Evolutionary conservation across 2,888 invertebrate genomes (phyloP).

Genomic region (Pristionchus entomophagus): DNA sequence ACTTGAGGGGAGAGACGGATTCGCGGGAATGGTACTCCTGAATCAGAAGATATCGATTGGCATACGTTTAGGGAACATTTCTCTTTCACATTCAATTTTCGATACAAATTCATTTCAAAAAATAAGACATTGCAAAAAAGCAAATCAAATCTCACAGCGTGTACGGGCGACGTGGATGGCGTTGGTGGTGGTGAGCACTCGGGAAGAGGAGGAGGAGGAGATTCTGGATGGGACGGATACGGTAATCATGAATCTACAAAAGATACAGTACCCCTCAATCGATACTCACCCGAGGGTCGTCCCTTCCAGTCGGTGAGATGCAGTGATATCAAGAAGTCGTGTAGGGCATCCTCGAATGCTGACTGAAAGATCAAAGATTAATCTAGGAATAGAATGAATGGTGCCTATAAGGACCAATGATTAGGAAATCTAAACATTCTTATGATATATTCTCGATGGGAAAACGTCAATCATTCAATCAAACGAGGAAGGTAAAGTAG

Average conservation of each 20-base stretch:
- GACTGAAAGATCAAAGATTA: slow-evolving; percentile 46
- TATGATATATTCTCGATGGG: too few relatives aligned
- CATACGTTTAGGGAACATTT: too few relatives aligned
- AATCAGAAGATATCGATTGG: not conserved
- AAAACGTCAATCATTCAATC: too few relatives aligned
- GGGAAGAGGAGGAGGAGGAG: slow-evolving; percentile 33
- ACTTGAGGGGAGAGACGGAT: slow-evolving; percentile 32
- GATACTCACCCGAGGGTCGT: not conserved
- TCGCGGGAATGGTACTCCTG: slow-evolving; percentile 6
- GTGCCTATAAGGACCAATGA: too few relatives aligned
- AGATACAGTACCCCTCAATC: not conserved
- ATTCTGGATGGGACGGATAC: not conserved
- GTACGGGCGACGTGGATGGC: not conserved
- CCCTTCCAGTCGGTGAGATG: slow-evolving; percentile 54
- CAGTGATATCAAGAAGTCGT: slow-evolving; percentile 51
- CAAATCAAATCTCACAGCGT: not conserved
- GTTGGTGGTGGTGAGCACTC: slow-evolving; percentile 33
- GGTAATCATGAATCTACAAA: not conserved
- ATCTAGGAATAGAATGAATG: not conserved
- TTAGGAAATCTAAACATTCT: not conserved
- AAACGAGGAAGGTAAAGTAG: not conserved
- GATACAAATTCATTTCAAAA: not conserved
- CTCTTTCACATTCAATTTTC: not conserved
- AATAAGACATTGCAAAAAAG: not conserved
- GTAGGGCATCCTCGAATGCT: slow-evolving; percentile 51